phyloP scores from a whole-genome alignment of 1,140 invertebrate genomes.

The Vollenhovia emeryi region DNA sequence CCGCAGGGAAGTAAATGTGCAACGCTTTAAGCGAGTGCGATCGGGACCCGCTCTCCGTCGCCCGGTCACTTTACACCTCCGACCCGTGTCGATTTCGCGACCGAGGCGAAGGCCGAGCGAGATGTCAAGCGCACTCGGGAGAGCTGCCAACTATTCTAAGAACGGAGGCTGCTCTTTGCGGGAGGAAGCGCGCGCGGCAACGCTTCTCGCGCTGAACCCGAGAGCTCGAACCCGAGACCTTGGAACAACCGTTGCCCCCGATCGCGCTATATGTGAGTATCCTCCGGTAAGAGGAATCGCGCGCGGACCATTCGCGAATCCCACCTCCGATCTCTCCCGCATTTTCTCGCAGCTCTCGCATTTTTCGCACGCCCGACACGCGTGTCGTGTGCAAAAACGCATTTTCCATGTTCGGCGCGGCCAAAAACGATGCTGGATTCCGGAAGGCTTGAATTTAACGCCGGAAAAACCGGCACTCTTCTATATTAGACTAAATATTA shows the following conservation, averaged over 20 bases:
- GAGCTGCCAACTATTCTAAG: conserved; percentile 77
- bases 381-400: neutral
- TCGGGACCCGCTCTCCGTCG: neutral
- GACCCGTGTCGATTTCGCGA: conserved; percentile 52
- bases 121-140: conserved; percentile 54
- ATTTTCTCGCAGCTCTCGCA: conserved; percentile 8
- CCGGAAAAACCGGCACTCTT: neutral
- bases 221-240: conserved; percentile 82
- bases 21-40: conserved; percentile 12
- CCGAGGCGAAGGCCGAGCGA: conserved; percentile 58
- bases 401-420: neutral
- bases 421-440: too few species aligned
- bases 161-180: conserved; percentile 80
- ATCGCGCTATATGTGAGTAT: conserved; percentile 77
- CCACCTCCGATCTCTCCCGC: neutral
- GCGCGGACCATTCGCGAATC: conserved; percentile 49
- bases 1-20: neutral
- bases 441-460: neutral
- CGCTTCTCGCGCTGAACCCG: conserved; percentile 66
- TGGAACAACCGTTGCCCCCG: conserved; percentile 84
- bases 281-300: conserved; percentile 39
- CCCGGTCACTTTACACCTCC: conserved; percentile 53
- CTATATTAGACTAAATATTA: neutral
- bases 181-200: conserved; percentile 78
- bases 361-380: neutral